Evolutionary conservation across 2,888 invertebrate genomes (phyloP).

Genomic region (Salpingus planirostris): DNA sequence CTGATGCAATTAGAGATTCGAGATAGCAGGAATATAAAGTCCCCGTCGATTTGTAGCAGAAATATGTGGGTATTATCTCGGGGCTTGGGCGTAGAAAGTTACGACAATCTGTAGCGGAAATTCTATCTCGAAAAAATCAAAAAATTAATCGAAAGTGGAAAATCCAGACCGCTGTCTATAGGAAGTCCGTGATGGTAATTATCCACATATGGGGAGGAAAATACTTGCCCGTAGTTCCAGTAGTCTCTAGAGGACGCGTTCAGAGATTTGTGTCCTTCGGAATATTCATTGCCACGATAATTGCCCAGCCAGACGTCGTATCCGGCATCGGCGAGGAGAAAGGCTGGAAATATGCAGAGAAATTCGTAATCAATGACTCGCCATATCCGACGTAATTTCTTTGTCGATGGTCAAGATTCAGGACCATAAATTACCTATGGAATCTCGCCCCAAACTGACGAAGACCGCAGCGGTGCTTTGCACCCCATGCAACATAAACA

Average conservation of each 20-base stretch:
- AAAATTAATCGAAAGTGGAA: no score
- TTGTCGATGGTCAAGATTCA: background rate
- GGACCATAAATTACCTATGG: conserved; percentile 32
- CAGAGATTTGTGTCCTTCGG: conserved; percentile 29
- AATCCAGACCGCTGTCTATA: no score
- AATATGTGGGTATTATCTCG: no score
- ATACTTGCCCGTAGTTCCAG: conserved; percentile 34
- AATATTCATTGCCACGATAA: conserved; percentile 35
- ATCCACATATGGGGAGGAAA: no score
- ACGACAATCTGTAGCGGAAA: no score
- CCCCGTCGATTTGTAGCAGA: no score
- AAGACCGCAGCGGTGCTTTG: conserved; percentile 31
- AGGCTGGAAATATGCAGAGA: conserved; percentile 30
- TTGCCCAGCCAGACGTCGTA: conserved; percentile 50
- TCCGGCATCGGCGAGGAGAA: conserved; percentile 44
- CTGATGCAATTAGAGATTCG: no score
- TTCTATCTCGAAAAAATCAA: no score
- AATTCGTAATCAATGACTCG: no score
- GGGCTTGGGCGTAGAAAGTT: no score
- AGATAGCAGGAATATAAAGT: no score
- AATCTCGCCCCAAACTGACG: conserved; percentile 31
- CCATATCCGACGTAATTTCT: background rate
- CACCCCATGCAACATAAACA: conserved; percentile 34
- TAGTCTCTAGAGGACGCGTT: conserved; percentile 29
- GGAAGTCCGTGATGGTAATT: no score